These are phyloP conservation scores for Lutraria rhynchaena DNA, from an alignment of 1,140 invertebrate genomes.

Conservation along the genomic window DNA sequence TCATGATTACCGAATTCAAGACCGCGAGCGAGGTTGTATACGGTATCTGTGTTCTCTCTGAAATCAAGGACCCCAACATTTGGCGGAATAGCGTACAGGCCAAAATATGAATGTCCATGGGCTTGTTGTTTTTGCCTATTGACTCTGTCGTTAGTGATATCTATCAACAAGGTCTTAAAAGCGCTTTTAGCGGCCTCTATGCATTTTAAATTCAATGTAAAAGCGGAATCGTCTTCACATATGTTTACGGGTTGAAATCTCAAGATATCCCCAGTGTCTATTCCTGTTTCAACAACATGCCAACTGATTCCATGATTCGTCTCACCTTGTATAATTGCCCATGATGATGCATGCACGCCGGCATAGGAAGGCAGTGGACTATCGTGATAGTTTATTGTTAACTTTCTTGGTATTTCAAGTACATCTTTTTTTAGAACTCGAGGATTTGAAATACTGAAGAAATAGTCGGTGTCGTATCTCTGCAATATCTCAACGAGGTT, in stretches of 20 bases:
- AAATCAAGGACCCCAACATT: slow-evolving; percentile 68
- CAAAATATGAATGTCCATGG: slow-evolving; percentile 64
- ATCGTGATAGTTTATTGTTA: slow-evolving; percentile 71
- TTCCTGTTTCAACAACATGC: slow-evolving; percentile 67
- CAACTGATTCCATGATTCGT: slow-evolving; percentile 67
- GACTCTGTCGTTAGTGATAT: slow-evolving; percentile 51
- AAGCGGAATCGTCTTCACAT: slow-evolving; percentile 60
- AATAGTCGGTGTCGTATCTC: slow-evolving; percentile 51
- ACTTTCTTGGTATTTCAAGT: slow-evolving; percentile 51
- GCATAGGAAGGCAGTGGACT: slow-evolving; percentile 68
- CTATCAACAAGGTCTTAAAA: slow-evolving; percentile 54
- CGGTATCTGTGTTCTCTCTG: slow-evolving; percentile 14
- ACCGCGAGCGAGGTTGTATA: slow-evolving; percentile 62
- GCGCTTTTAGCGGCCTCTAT: slow-evolving; percentile 61
- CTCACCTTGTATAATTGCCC: slow-evolving; percentile 69
- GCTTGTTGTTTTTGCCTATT: slow-evolving; percentile 43
- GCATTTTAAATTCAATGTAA: slow-evolving; percentile 69
- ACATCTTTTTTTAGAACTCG: slow-evolving; percentile 62
- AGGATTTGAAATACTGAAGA: slow-evolving; percentile 72
- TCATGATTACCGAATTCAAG: slow-evolving; percentile 67
- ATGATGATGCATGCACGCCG: slow-evolving; percentile 68
- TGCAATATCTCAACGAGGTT: slow-evolving; percentile 55
- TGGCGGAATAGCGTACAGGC: slow-evolving; percentile 65
- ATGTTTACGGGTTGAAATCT: slow-evolving; percentile 58
- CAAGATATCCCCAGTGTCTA: slow-evolving; percentile 70